Evolutionary conservation across 2,888 invertebrate species (phyloP), one percentile per base, ranked within the genome.

Genomic region (Diarsia mendica): DNA sequence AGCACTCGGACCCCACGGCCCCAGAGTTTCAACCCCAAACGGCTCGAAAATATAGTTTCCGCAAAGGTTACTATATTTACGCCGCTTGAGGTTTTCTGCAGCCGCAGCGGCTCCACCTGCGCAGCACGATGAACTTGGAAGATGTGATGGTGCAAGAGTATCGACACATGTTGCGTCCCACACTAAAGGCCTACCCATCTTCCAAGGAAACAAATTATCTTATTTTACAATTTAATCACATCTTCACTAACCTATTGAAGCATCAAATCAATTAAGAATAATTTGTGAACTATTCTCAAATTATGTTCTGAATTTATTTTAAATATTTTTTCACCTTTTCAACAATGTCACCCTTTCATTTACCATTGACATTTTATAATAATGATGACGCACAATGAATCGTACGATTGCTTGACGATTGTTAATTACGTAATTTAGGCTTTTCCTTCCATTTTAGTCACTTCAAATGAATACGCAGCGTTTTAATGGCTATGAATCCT

Each of bases 351-450:
- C 64, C 64, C 69, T 80, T 75, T 71, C 46, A 72, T 81, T 64
- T 81, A 55, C 58, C 68, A 83, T 79, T 86, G 70, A 64, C 48
- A 76, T 70, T 28, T 68, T 55, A 58, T 20, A 48, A 20, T 46
- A 69, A 11, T 65, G 51, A 75, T 86, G 86, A 84, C 84, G 77
- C 74, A 77, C 10, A 46, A 60, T 83, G 72, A 67, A 23, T 46
- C 20, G 1, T 10, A 58, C 3, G 51, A 61, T 53, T 58, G 33
- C 33, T 13, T 64, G 55, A 64, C 6, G 63, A 63, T 49, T 53
- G 33, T 39, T 10, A 67, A 60, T 77, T 75, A 68, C 69, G 66
- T 73, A 75, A 78, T 60, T 28, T 5, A 66, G 67, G 69, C 58
- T 77, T 77, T 84, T 69, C 49, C 69, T 51, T 69, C 28, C 18